These are phyloP conservation scores for Choristoneura fumiferana DNA, from an alignment of 1,140 invertebrate genomes.

Conservation along the genomic window DNA sequence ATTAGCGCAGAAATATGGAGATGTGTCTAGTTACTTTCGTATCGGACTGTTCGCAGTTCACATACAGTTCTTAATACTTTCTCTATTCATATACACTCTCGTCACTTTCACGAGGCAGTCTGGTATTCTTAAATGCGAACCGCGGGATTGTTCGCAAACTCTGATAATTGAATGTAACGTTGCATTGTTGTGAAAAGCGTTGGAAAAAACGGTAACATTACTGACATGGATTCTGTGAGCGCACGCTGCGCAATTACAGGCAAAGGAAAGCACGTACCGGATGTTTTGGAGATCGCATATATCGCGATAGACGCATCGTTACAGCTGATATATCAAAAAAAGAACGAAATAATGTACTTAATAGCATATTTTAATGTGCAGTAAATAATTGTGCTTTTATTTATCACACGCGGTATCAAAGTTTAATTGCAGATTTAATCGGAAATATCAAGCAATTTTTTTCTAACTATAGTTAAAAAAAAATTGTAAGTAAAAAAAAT, in stretches of 20 bases:
- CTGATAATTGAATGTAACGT: conserved; percentile 39
- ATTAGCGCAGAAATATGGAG: conserved; percentile 39
- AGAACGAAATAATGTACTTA: no score
- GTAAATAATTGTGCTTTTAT: no score
- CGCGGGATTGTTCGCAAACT: conserved; percentile 50
- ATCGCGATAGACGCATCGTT: not conserved
- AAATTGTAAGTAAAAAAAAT: no score
- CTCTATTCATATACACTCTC: conserved; percentile 64
- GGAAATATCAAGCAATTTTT: no score
- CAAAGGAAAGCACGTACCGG: conserved; percentile 9
- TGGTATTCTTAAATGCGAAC: conserved; percentile 47
- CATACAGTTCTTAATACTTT: conserved; percentile 52
- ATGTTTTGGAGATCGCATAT: conserved; percentile 1
- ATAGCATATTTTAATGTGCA: no score
- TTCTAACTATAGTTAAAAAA: no score
- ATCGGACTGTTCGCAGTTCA: conserved; percentile 32
- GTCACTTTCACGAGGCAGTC: conserved; percentile 57
- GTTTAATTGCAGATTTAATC: no score
- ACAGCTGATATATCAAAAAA: not conserved
- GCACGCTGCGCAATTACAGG: conserved; percentile 10
- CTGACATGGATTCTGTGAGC: conserved; percentile 12
- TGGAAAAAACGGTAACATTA: conserved; percentile 15
- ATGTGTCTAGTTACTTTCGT: conserved; percentile 44
- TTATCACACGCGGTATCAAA: no score
- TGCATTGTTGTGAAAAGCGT: conserved; percentile 33